These are phyloP conservation scores for Sarcophaga peregrina DNA, from an alignment of 1,140 invertebrate genomes.

Conservation along the genomic window DNA sequence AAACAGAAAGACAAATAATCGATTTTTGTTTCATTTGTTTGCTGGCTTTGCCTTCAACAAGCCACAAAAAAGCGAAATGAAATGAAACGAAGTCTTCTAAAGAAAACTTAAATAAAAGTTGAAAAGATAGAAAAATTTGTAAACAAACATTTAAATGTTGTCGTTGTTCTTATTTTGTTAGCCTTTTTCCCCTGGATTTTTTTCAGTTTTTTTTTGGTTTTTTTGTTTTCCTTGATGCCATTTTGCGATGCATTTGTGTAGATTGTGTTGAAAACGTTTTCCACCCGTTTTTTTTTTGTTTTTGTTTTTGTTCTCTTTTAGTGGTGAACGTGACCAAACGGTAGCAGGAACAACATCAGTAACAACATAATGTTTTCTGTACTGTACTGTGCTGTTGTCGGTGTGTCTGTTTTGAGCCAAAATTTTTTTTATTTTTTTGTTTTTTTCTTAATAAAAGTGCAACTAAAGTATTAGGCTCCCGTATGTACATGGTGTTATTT, in stretches of 20 bases:
- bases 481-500: slow-evolving; percentile 17
- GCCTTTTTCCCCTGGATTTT: background rate
- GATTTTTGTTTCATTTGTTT: slow-evolving; percentile 9
- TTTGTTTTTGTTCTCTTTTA: background rate
- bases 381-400: background rate
- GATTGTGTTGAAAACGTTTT: slow-evolving; percentile 48
- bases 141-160: slow-evolving; percentile 33
- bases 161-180: background rate
- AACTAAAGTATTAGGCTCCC: slow-evolving; percentile 17
- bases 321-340: slow-evolving; percentile 46
- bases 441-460: background rate
- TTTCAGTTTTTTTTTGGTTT: too few relatives aligned
- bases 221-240: background rate
- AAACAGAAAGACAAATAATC: slow-evolving; percentile 17
- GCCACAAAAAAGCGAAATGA: background rate
- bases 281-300: too few relatives aligned
- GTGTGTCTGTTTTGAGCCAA: background rate
- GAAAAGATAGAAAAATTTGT: slow-evolving; percentile 6
- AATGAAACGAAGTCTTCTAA: slow-evolving; percentile 5
- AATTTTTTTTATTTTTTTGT: background rate
- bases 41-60: background rate
- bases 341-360: slow-evolving; percentile 38
- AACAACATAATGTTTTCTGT: slow-evolving; percentile 16
- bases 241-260: slow-evolving; percentile 42
- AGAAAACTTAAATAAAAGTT: slow-evolving; percentile 25